These are phyloP conservation scores for Eilema depressum DNA, from an alignment of 2,888 invertebrate genomes.

Conservation along the genomic window DNA sequence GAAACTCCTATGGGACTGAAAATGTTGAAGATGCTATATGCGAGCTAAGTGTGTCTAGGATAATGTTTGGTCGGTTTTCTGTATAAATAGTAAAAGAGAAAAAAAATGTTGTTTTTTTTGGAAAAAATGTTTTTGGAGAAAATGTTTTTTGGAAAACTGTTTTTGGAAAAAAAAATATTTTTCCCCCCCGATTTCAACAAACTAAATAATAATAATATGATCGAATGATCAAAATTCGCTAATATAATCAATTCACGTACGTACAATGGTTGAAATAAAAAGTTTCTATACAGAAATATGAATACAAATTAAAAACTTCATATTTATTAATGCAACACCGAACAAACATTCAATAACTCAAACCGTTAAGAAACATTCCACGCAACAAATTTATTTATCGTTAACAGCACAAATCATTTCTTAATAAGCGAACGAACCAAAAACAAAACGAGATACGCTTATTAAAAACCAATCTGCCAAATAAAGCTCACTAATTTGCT, in stretches of 20 bases:
- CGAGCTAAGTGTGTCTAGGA: too few relatives aligned
- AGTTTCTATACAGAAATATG: background rate
- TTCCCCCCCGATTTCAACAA: too few relatives aligned
- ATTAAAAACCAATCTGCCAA: slow-evolving; percentile 31
- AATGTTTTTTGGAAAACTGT: too few relatives aligned
- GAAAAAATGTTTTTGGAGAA: too few relatives aligned
- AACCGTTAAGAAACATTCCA: background rate
- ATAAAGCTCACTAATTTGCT: slow-evolving; percentile 31
- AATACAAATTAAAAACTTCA: background rate
- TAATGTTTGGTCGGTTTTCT: too few relatives aligned
- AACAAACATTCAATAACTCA: background rate
- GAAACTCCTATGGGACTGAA: background rate
- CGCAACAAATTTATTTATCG: background rate
- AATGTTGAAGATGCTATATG: background rate
- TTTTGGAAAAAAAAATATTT: too few relatives aligned
- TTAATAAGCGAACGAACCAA: slow-evolving; percentile 8
- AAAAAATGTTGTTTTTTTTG: too few relatives aligned
- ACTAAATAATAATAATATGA: background rate
- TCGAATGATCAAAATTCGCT: background rate
- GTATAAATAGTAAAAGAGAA: too few relatives aligned
- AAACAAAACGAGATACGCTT: slow-evolving; percentile 21
- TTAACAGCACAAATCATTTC: slow-evolving; percentile 6
- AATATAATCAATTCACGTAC: background rate
- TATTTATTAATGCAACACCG: background rate
- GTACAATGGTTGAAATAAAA: background rate